Evolutionary conservation across 1,140 invertebrate species (phyloP), one percentile per base, ranked within the genome.

Genomic region (Drosophila nigrodunni): DNA sequence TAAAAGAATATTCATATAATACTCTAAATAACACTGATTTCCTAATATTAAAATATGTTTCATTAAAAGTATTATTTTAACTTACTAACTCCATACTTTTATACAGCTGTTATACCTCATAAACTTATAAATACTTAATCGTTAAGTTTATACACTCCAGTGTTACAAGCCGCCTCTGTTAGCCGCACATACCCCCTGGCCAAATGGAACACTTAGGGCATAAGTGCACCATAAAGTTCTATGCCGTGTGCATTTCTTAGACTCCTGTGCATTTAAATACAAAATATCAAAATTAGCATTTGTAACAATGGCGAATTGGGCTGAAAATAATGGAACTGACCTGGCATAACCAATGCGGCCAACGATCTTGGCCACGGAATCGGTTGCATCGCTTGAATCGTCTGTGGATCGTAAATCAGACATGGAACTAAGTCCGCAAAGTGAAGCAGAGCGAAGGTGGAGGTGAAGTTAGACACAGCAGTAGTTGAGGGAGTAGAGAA

Each of bases 241-340:
- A 57, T 57, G 15, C 50, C 50, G 34, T 54, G 50, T 35, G 50
- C 50, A 54, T 54, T 37, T 34, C 25, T 74, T 65, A 68, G 72
- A 62, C 67, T 46, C 58, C 62, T 62, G 66, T 88, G 71, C 86
- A 88, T 88, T 88, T 85, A 88, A 88, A 88, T 88, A 85, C 80
- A 89, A 85, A 88, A 88, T 89, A 86, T 90, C 78, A 89, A 89
- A 89, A 89, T 89, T 89, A 89, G 85, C 85, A 89, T 89, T 89
- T 90, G 86, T 90, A 89, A 89, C 85, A 89, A 89, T 89, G 81
- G 85, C 86, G 85, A 90, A 89, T 90, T 89, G 86, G 86, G 81
- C 66, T 50, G 66, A 88, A 90, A 90, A 86, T 90, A 89, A 89
- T 89, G 81, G 85, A 77, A 81, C 85, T 89, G 85, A 88, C 85